Percentiles rank a stretch among this genome's conserved stretches.
Conservation (phyloP, 2,113 vertebrate genomes). For the Spea multiplicata region DNA sequence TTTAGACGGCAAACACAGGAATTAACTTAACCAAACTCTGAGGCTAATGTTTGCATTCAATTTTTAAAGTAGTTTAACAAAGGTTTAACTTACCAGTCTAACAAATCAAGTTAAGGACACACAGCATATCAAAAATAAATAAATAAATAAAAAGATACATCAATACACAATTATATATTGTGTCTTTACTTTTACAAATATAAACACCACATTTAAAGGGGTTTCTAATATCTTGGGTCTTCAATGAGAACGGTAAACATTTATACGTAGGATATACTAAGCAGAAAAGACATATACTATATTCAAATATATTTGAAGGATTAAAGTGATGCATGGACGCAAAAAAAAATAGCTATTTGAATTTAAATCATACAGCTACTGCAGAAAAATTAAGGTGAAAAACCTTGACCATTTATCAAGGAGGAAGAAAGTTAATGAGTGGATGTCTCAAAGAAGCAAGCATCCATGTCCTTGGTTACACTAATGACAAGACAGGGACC, state of each 20-base stretch:
- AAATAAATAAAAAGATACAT: background rate
- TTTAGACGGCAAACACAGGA: conserved; percentile 19
- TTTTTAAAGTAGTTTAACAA: background rate
- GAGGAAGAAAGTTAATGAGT: too few relatives aligned
- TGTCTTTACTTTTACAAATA: conserved; percentile 7
- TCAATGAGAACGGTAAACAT: background rate
- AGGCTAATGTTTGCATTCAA: conserved; percentile 12
- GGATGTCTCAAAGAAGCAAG: too few relatives aligned
- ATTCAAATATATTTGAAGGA: too few relatives aligned
- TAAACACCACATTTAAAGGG: background rate
- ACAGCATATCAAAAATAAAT: background rate
- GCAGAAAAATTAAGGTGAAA: too few relatives aligned
- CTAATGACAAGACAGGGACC: too few relatives aligned
- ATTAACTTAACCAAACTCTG: conserved; percentile 27
- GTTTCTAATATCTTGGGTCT: background rate
- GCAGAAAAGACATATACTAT: too few relatives aligned
- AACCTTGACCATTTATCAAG: too few relatives aligned
- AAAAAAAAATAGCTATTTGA: too few relatives aligned
- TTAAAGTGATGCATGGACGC: too few relatives aligned
- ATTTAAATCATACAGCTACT: too few relatives aligned
- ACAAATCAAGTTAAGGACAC: background rate
- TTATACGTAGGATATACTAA: too few relatives aligned
- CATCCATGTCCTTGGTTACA: too few relatives aligned
- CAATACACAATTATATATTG: background rate
- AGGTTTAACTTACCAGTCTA: conserved; percentile 11